Conservation (phyloP, 1,140 invertebrate genomes). For the Drosophila equinoxialis region DNA sequence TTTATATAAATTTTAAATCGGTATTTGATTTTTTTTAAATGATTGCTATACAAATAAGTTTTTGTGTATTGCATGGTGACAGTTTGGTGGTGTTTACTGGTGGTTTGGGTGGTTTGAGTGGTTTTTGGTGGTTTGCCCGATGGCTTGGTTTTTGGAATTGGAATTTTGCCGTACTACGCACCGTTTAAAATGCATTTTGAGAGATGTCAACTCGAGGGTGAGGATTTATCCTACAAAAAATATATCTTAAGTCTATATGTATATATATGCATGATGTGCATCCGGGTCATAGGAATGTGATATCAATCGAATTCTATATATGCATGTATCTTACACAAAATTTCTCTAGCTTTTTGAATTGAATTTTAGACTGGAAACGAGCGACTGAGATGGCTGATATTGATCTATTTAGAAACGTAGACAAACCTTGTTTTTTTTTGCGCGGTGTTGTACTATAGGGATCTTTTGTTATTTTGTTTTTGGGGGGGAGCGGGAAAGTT, state of each 20-base stretch:
- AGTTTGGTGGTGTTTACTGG: conserved; percentile 22
- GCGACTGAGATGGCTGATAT: conserved; percentile 45
- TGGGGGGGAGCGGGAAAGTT: conserved; percentile 30
- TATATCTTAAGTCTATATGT: conserved; percentile 54
- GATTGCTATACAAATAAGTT: conserved; percentile 9
- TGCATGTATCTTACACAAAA: neutral
- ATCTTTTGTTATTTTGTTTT: conserved; percentile 41
- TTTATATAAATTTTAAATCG: conserved; percentile 55
- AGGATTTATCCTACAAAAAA: conserved; percentile 37
- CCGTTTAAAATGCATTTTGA: conserved; percentile 56
- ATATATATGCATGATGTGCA: conserved; percentile 49
- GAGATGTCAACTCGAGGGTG: conserved; percentile 73
- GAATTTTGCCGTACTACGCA: conserved; percentile 45
- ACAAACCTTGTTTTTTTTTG: conserved; percentile 81
- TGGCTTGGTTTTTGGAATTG: conserved; percentile 22
- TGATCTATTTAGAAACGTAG: conserved; percentile 16
- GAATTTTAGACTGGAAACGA: conserved; percentile 39
- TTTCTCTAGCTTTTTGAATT: conserved; percentile 15
- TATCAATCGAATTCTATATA: neutral
- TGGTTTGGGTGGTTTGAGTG: neutral
- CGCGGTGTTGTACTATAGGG: conserved; percentile 82
- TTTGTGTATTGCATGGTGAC: neutral
- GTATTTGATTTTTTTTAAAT: neutral
- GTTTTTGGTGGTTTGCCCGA: conserved; percentile 6
- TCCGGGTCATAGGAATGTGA: conserved; percentile 1